Evolutionary conservation across 2,797 vertebrate genomes (phyloP).

Genomic region (Carcharodon carcharias): DNA sequence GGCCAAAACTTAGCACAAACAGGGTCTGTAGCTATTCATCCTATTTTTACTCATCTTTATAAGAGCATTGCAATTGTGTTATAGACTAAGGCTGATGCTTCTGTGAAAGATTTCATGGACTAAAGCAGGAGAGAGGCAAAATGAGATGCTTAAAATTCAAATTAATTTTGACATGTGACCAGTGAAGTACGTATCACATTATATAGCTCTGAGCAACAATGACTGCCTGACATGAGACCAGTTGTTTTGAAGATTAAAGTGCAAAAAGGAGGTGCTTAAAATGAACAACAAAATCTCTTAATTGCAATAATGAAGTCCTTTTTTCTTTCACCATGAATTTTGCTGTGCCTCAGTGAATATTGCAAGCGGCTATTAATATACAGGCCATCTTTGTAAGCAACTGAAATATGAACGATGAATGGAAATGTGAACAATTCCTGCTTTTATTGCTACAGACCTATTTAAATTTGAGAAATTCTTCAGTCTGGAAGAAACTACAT

Average conservation of each 20-base stretch:
- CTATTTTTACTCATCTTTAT: not conserved
- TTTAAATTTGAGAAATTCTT: not conserved
- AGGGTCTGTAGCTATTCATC: not conserved
- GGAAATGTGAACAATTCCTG: not conserved
- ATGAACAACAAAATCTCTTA: not conserved
- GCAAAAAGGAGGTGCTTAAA: not conserved
- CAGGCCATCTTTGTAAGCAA: not conserved
- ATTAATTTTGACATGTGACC: conserved; percentile 4
- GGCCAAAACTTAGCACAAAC: not conserved
- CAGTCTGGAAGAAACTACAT: not conserved
- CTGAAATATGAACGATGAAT: conserved; percentile 11
- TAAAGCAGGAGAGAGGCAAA: not conserved
- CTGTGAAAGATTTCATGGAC: conserved; percentile 13
- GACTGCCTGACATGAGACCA: not conserved
- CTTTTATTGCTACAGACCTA: not conserved
- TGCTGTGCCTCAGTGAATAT: not conserved
- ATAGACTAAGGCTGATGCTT: not conserved
- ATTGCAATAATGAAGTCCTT: not conserved
- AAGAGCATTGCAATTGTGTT: not conserved
- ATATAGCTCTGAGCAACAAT: conserved; percentile 2
- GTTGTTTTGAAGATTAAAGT: not conserved
- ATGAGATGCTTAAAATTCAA: not conserved
- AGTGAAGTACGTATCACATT: not conserved
- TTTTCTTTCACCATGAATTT: not conserved
- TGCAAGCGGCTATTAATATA: conserved; percentile 12